Evolutionary conservation across 2,797 vertebrate genomes (phyloP).

Genomic region (Glyptemys insculpta): DNA sequence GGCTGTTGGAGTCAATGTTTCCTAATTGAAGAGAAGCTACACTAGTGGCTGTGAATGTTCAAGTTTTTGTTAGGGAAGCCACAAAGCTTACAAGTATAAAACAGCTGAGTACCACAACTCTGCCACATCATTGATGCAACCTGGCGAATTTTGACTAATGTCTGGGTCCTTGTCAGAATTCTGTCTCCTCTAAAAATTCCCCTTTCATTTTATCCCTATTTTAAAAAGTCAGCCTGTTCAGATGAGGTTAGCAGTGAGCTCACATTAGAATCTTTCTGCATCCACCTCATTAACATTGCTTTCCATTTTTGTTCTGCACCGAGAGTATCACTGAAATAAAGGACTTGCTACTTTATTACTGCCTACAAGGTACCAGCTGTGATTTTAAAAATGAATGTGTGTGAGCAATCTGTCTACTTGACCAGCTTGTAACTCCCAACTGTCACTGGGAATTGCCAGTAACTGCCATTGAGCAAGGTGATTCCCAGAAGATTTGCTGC

Average conservation of each 20-base stretch:
- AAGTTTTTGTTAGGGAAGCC: not conserved
- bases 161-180: not conserved
- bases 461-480: not conserved
- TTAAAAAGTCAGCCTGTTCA: not conserved
- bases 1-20: not conserved
- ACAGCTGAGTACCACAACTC: not conserved
- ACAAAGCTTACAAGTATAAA: not conserved
- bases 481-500: not conserved
- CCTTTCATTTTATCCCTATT: not conserved
- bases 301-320: rapidly evolving
- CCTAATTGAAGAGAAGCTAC: not conserved
- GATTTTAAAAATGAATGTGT: not conserved
- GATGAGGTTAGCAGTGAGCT: not conserved
- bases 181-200: not conserved
- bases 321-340: not conserved
- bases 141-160: not conserved
- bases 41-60: not conserved
- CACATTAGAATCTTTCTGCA: not conserved
- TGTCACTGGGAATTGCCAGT: not conserved
- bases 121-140: not conserved
- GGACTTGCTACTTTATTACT: not conserved
- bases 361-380: not conserved
- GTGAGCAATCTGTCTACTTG: not conserved
- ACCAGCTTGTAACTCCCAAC: not conserved
- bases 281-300: not conserved